Base-by-base conservation (phyloP, 2,888 invertebrate species). In the Mythimna ferrago region DNA sequence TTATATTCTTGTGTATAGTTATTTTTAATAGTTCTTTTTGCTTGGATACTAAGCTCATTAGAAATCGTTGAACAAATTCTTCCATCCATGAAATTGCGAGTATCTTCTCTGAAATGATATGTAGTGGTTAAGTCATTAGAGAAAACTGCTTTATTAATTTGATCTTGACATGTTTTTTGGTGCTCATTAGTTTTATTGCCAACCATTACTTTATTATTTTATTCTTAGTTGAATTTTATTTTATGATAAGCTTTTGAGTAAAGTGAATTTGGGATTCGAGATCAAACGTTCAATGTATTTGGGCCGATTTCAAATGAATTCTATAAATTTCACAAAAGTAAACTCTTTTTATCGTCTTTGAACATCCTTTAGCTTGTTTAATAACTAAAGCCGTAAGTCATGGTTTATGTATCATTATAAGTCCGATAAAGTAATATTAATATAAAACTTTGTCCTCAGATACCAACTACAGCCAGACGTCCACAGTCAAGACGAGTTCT, bases 401-500 rank as follows among this genome's bases (percentile, higher is more conserved):
- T 38, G 38, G 9, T 44, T 11, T 44, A 44, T 9, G 9, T 57
- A 16, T 35, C 9, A 57, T 32, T 16, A 16, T 58, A 9, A 9
- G 26, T 26, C 2, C 10, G 11, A 56, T 26, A 56, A 56, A 57
- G 14, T 0, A 44, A 11, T 19, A 16, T 32, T 32, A 58, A 58
- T 32, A 35, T 19, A 3, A 5, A 38, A 35, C 2, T 76, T 86
- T 81, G 54, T 85, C 89, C 92, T 35, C 92, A 97, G 97, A 89
- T 97, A 97, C 87, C 94, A 95, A 86, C 86, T 97, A 73, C 94
- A 97, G 54, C 97, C 97, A 2, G 92, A 94, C 16, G 86, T 92
- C 74, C 89, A 91, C 62, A 92, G 91, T 74, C 91, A 93, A 44
- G 97, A 97, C 77, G 96, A 96, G 81, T 97, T 97, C 88, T 96